These are phyloP conservation scores for Polymixis lichenea DNA, from an alignment of 2,888 invertebrate genomes.

Conservation along the genomic window DNA sequence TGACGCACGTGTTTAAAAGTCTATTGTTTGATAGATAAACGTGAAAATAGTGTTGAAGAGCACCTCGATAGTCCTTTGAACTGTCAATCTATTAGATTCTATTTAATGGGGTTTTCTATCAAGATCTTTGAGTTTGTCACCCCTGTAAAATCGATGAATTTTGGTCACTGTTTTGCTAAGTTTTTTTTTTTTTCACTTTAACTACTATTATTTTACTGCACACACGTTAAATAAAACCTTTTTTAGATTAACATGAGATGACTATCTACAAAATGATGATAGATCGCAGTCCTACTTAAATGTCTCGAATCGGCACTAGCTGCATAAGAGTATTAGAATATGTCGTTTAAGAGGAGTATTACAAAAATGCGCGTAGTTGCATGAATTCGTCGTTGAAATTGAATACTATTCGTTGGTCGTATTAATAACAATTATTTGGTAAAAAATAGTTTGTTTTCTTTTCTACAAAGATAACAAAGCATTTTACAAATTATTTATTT, in stretches of 20 bases:
- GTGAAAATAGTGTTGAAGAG: conserved; percentile 62
- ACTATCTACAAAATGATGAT: not conserved
- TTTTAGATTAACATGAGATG: not conserved
- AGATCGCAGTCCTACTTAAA: not conserved
- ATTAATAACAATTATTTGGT: too few relatives aligned
- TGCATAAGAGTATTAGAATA: not conserved
- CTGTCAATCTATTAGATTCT: conserved; percentile 45
- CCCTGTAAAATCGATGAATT: conserved; percentile 9
- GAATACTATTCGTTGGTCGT: too few relatives aligned
- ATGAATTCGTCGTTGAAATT: too few relatives aligned
- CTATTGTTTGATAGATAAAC: conserved; percentile 71
- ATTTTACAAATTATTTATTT: too few relatives aligned
- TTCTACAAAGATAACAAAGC: too few relatives aligned
- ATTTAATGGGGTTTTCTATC: conserved; percentile 26
- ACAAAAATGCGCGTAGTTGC: too few relatives aligned
- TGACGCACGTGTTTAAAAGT: conserved; percentile 77
- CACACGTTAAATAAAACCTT: not conserved
- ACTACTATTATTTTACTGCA: not conserved
- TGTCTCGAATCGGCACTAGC: not conserved
- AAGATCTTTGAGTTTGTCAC: conserved; percentile 7
- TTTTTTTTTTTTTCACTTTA: not conserved
- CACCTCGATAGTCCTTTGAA: conserved; percentile 48
- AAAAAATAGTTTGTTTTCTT: too few relatives aligned
- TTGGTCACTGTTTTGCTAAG: not conserved
- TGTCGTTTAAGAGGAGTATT: too few relatives aligned